Evolutionary conservation across 2,888 invertebrate genomes (phyloP).

Genomic region (Cataglyphis albicans): DNA sequence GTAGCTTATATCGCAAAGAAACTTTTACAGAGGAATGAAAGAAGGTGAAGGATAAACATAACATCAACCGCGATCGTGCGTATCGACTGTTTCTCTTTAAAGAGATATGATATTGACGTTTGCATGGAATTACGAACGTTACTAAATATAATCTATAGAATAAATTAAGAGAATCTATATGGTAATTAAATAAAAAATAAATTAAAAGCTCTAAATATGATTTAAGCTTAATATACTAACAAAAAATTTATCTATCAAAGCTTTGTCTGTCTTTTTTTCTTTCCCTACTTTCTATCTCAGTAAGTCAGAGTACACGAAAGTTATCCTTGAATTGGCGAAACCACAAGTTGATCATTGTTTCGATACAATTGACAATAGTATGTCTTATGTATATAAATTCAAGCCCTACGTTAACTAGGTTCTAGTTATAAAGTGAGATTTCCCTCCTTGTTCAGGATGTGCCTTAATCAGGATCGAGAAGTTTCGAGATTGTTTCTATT

Average conservation of each 20-base stretch:
- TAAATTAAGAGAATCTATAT: background rate
- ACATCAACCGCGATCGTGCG: constrained; percentile 59
- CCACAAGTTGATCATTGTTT: constrained; percentile 27
- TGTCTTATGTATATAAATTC: constrained; percentile 68
- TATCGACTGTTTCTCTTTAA: constrained; percentile 44
- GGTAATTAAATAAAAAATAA: background rate
- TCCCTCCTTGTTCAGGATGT: constrained; percentile 20
- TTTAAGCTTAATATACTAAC: background rate
- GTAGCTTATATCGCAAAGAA: constrained; percentile 38
- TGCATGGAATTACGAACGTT: background rate
- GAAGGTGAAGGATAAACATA: constrained; percentile 72
- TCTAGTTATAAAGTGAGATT: constrained; percentile 21
- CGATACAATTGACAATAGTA: constrained; percentile 28
- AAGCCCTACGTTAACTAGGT: constrained; percentile 58
- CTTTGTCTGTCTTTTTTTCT: background rate
- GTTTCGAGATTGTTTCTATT: constrained; percentile 62
- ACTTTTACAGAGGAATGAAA: constrained; percentile 64
- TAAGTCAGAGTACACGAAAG: background rate
- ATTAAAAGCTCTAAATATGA: background rate
- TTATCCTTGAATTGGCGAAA: constrained; percentile 25
- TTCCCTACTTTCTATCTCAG: background rate
- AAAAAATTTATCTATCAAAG: background rate
- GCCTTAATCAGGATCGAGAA: constrained; percentile 20
- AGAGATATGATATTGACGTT: background rate
- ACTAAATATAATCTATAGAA: background rate